Evolutionary conservation across 2,113 vertebrate species (phyloP).

Genomic region (Tricholaema leucomelas): DNA sequence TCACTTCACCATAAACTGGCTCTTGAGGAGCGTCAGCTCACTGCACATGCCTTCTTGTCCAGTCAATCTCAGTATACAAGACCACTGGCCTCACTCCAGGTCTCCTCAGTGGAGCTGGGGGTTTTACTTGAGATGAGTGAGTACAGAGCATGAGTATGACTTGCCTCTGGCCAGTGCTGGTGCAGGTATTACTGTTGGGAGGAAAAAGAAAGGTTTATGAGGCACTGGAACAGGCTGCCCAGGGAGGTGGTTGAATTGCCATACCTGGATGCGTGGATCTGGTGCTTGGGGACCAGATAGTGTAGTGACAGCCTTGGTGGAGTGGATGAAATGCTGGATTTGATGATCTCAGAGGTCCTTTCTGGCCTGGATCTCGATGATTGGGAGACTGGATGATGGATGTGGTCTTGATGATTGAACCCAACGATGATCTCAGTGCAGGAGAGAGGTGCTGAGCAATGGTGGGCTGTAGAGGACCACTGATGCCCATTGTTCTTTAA

Average conservation of each 20-base stretch:
- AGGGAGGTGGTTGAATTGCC: too few relatives aligned
- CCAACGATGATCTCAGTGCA: neutral
- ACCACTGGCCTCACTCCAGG: neutral
- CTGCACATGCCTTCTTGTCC: neutral
- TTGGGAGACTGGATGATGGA: too few relatives aligned
- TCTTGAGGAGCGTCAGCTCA: neutral
- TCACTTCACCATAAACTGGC: neutral
- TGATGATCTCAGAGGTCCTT: too few relatives aligned
- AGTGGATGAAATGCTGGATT: too few relatives aligned
- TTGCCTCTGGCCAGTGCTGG: neutral
- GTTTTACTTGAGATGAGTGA: neutral
- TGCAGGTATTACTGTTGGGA: neutral
- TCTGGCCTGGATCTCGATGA: too few relatives aligned
- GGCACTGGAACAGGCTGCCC: too few relatives aligned
- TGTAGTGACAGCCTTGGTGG: too few relatives aligned
- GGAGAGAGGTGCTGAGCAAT: neutral
- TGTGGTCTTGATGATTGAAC: too few relatives aligned
- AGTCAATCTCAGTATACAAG: neutral
- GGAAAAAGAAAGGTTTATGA: too few relatives aligned
- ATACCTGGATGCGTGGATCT: too few relatives aligned
- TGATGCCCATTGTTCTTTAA: neutral
- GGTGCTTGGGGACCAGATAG: too few relatives aligned
- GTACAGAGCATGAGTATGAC: neutral
- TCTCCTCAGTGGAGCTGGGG: neutral
- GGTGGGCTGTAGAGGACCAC: neutral